These are phyloP conservation scores for Rhinogobius similis DNA, from an alignment of 2,113 vertebrate genomes.

Conservation along the genomic window DNA sequence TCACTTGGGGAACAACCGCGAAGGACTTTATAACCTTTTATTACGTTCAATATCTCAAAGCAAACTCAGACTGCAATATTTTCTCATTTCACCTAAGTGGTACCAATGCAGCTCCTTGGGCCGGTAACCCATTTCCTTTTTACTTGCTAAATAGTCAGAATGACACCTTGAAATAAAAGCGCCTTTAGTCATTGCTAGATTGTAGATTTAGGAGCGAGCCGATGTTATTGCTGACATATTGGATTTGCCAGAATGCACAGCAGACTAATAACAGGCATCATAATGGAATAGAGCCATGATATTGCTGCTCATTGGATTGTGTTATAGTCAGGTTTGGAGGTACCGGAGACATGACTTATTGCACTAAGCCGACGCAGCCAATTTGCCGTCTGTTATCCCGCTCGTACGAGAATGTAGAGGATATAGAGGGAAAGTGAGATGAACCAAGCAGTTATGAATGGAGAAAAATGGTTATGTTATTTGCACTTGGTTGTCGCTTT, in stretches of 20 bases:
- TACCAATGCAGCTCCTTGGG: constrained; percentile 11
- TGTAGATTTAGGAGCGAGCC: constrained; percentile 5
- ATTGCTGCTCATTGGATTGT: constrained; percentile 49
- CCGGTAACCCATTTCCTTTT: constrained; percentile 3
- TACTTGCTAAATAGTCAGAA: constrained; percentile 6
- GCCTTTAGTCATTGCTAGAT: constrained; percentile 8
- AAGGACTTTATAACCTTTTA: constrained; percentile 8
- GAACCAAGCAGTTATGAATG: constrained; percentile 21
- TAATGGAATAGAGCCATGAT: constrained; percentile 31
- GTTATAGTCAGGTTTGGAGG: constrained; percentile 36
- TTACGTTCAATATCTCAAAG: constrained; percentile 11
- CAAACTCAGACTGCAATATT: background rate
- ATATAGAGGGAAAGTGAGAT: background rate
- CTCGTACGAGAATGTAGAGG: constrained; percentile 1
- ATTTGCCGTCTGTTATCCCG: constrained; percentile 33
- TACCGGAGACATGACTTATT: constrained; percentile 38
- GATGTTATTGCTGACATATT: constrained; percentile 38
- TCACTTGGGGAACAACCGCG: background rate
- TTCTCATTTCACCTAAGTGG: constrained; percentile 10
- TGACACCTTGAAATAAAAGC: constrained; percentile 11
- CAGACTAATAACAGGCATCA: constrained; percentile 43
- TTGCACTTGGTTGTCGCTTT: background rate
- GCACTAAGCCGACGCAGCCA: constrained; percentile 37
- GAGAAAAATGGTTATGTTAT: constrained; percentile 10
- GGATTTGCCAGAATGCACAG: constrained; percentile 46